A percentile compares a stretch with the other conserved stretches of the same genome.
Evolutionary conservation across 2,113 vertebrate species (phyloP).

Genomic region (Lophura nycthemera): DNA sequence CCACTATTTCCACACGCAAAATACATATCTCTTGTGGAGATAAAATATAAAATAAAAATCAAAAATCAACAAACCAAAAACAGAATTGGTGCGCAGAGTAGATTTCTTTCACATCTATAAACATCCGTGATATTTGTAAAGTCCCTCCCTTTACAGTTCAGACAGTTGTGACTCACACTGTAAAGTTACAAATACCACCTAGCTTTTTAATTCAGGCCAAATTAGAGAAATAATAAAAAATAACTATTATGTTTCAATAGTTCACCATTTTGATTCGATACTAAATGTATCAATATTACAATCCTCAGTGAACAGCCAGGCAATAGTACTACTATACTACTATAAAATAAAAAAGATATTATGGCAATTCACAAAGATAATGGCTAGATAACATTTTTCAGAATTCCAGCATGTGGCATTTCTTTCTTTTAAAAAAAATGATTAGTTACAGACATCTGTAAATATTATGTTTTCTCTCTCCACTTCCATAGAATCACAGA

Average conservation of each 20-base stretch:
- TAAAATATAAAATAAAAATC: background rate
- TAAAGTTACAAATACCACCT: background rate
- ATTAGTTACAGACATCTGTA: background rate
- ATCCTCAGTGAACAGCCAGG: background rate
- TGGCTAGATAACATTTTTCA: background rate
- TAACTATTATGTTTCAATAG: background rate
- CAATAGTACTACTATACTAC: background rate
- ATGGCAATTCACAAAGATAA: background rate
- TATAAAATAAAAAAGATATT: background rate
- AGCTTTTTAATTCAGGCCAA: background rate
- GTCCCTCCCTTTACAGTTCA: background rate
- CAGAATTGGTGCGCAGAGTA: background rate
- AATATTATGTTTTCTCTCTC: background rate
- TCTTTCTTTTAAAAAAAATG: background rate
- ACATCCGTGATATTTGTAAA: background rate
- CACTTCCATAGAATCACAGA: background rate
- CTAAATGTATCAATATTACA: background rate
- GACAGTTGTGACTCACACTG: background rate
- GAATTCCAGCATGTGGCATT: background rate
- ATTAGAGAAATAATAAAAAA: background rate
- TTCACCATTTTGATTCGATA: background rate
- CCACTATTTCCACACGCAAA: background rate
- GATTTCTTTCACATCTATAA: background rate
- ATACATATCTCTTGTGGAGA: background rate
- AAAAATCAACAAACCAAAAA: background rate